A percentile compares a stretch with the other conserved stretches of the same genome.
Evolutionary conservation across 1,140 invertebrate genomes (phyloP).

Genomic region (Procambarus virginalis): DNA sequence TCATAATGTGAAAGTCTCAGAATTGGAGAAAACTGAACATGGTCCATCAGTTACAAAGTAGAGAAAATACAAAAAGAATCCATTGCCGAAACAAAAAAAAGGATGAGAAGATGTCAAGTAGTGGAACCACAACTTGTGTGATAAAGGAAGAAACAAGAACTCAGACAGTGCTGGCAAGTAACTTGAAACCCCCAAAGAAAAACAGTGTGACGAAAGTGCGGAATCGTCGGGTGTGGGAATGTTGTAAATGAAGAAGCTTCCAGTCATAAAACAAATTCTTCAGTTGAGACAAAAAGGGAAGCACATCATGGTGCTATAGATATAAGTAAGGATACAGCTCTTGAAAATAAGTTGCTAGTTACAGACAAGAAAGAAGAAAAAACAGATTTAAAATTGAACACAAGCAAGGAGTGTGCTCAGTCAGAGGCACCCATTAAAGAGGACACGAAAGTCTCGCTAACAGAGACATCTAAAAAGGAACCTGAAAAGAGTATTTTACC

Average conservation of each 20-base stretch:
- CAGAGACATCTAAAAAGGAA: slow-evolving; percentile 5
- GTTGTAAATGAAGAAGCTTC: not conserved
- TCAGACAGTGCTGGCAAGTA: not conserved
- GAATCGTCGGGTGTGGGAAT: not conserved
- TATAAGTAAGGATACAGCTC: not conserved
- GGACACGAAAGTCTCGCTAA: slow-evolving; percentile 2
- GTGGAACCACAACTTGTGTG: not conserved
- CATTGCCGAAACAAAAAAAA: not conserved
- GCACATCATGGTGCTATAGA: not conserved
- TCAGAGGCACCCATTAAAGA: not conserved
- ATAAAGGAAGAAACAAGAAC: not conserved
- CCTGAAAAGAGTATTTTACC: not conserved
- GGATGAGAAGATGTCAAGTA: not conserved
- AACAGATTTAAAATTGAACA: not conserved
- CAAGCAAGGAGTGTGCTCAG: not conserved
- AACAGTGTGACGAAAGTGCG: not conserved
- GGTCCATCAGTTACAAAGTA: slow-evolving; percentile 27
- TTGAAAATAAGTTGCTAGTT: not conserved
- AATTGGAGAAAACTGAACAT: too few species aligned
- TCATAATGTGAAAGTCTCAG: not conserved
- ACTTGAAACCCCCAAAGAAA: not conserved
- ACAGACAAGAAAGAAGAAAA: slow-evolving; percentile 6
- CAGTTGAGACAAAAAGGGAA: not conserved
- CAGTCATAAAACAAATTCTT: not conserved
- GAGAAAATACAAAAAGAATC: not conserved